These are phyloP conservation scores for Perodicticus potto DNA, from an alignment of 2,797 vertebrate genomes.

Conservation along the genomic window DNA sequence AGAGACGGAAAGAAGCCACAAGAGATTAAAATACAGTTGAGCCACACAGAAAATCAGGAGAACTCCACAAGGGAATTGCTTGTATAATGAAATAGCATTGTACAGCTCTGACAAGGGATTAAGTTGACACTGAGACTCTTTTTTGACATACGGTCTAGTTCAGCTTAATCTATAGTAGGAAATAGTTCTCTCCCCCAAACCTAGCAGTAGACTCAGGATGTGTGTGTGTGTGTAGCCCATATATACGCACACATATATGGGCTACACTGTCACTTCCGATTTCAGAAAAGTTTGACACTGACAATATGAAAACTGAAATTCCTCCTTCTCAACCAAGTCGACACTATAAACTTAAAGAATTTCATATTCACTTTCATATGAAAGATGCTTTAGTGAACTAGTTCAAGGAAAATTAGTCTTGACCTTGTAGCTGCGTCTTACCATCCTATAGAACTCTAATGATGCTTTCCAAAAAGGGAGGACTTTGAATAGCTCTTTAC, in stretches of 20 bases:
- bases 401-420: not conserved
- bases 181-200: constrained; percentile 65
- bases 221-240: not conserved
- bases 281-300: constrained; percentile 65
- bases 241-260: not conserved
- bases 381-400: not conserved
- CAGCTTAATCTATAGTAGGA: constrained; percentile 72
- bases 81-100: constrained; percentile 73
- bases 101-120: constrained; percentile 76
- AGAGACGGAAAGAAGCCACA: not conserved
- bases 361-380: constrained; percentile 13
- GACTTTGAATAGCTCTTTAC: not conserved
- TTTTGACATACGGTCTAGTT: constrained; percentile 69
- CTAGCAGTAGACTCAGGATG: not conserved
- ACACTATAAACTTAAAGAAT: constrained; percentile 50
- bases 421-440: not conserved
- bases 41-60: constrained; percentile 25
- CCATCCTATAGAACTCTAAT: not conserved
- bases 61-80: constrained; percentile 58
- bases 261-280: constrained; percentile 64
- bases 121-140: constrained; percentile 73
- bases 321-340: constrained; percentile 48
- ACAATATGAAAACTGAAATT: constrained; percentile 67
- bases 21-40: constrained; percentile 67
- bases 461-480: not conserved